These are phyloP conservation scores for Lycocerus yunnanus DNA, from an alignment of 2,888 invertebrate genomes.

Conservation along the genomic window DNA sequence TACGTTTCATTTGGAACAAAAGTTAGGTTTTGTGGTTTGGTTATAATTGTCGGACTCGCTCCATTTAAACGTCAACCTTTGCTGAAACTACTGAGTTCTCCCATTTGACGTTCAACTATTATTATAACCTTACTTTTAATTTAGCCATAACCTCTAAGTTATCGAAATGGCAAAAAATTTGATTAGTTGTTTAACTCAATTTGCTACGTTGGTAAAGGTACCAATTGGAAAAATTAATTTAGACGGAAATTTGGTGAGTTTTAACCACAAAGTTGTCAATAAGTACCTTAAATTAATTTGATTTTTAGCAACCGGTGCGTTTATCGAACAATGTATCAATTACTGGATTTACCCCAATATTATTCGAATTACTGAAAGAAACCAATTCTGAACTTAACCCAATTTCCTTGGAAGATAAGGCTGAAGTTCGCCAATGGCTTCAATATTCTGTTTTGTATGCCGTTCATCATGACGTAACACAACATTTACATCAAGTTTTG, in stretches of 20 bases:
- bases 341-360: constrained; percentile 46
- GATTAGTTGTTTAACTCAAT: constrained; percentile 35
- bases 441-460: constrained; percentile 49
- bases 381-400: constrained; percentile 36
- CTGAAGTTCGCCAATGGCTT: constrained; percentile 51
- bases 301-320: constrained; percentile 40
- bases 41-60: too few species aligned
- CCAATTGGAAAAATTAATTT: constrained; percentile 36
- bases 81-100: not conserved
- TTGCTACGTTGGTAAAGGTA: constrained; percentile 37
- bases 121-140: not conserved
- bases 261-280: not conserved
- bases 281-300: not conserved
- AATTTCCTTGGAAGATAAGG: constrained; percentile 35
- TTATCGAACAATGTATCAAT: constrained; percentile 37
- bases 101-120: not conserved
- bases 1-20: too few species aligned
- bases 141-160: not conserved
- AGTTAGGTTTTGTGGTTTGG: too few species aligned
- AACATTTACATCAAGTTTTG: constrained; percentile 37
- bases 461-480: constrained; percentile 18
- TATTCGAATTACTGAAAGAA: constrained; percentile 43
- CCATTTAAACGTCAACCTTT: too few species aligned
- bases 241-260: constrained; percentile 33
- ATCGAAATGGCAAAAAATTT: constrained; percentile 31